Base-by-base conservation (phyloP, 2,113 vertebrate species). In the Rhadina sibilatrix region DNA sequence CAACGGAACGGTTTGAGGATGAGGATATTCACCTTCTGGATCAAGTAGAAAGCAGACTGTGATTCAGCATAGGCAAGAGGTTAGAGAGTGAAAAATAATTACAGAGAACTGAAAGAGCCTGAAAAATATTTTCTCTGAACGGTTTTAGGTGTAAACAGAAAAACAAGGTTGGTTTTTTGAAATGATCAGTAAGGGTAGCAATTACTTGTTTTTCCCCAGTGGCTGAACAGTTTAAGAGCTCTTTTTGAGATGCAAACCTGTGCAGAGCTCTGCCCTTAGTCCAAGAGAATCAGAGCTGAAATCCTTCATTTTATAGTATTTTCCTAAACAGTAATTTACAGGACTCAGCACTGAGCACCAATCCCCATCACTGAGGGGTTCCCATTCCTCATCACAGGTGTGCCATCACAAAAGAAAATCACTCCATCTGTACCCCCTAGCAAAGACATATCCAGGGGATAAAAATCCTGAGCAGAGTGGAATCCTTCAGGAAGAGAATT, bases 361-460 rank as follows among this genome's bases (percentile, higher is more conserved):
- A 8, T n/a, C n/a, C 12, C 7, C 18, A 17, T 12, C 27, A 19
- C 35, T 35, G 8, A 46, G 22, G 25, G 12, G 21, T 52, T 81
- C 81, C 46, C 13, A 13, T 66, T 87, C 76, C 33, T 78, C 37
- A 47, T 37, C 44, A 54, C 6, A 13, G 12, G 20, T 13, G 10
- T 30, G 53, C 90, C 56, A 92, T 42, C 21, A 75, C 33, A 33
- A 46, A 68, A 50, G 11, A 79, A 75, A 89, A 77, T 35, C 11
- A 25, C 5, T 71, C 16, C 12, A 12, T 7, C 37, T 61, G 24
- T 9, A 52, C 3, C 1, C 12, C 12, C 28, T 4, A 2, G 12
- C 23, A 72, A 63, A 71, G 44, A 42, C 8, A 15, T 14, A 49
- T 5, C 7, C 42, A 35, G 20, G 12, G 54, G 17, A 57, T 19